Evolutionary conservation across 2,888 invertebrate genomes (phyloP).

Genomic region (Megaustenia siamemsis): DNA sequence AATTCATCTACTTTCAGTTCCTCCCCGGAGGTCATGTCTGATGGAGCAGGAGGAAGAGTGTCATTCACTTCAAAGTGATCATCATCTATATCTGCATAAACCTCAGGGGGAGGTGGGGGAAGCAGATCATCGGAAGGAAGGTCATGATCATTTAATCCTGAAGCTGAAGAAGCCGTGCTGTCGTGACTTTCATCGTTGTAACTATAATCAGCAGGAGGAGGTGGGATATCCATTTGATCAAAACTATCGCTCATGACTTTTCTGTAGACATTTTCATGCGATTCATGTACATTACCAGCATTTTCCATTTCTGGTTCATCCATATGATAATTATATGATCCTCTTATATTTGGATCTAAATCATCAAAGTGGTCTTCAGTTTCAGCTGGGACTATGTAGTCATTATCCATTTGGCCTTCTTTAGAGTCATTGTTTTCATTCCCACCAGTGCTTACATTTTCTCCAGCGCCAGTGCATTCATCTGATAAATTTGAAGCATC

Average conservation of each 20-base stretch:
- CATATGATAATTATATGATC: background rate
- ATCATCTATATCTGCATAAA: constrained; percentile 36
- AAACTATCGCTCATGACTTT: background rate
- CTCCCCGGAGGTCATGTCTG: constrained; percentile 48
- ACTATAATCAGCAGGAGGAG: constrained; percentile 7
- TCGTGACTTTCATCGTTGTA: constrained; percentile 40
- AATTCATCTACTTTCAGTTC: constrained; percentile 32
- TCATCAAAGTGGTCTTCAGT: background rate
- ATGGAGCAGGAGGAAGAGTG: constrained; percentile 46
- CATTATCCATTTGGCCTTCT: background rate
- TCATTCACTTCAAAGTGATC: constrained; percentile 40
- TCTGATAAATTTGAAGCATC: constrained; percentile 38
- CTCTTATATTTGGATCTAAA: background rate
- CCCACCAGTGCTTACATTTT: constrained; percentile 6
- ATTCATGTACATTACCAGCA: background rate
- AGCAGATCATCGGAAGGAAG: constrained; percentile 29
- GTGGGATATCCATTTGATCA: constrained; percentile 42
- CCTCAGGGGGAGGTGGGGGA: constrained; percentile 37
- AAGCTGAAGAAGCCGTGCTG: constrained; percentile 19
- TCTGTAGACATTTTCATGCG: background rate
- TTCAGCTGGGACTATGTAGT: background rate
- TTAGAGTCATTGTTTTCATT: background rate
- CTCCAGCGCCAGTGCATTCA: constrained; percentile 16
- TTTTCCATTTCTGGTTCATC: background rate
- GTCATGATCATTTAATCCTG: constrained; percentile 32